Conservation (phyloP, 92 coral and sea anemone genomes). For the Actinostola sp. region DNA sequence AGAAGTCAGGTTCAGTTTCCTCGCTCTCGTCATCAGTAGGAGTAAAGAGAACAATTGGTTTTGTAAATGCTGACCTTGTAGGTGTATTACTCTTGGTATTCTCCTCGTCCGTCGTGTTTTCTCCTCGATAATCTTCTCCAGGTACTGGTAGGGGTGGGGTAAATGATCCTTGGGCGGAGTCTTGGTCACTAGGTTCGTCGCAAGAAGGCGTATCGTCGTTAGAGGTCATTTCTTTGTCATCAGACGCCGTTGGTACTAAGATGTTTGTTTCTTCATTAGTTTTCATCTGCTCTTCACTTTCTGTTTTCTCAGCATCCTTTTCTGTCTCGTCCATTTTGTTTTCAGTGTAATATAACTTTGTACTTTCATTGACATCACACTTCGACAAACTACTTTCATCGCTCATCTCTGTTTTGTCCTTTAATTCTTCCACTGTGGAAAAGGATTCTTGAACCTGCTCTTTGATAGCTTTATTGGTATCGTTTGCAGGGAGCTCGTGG, state of each 20-base stretch:
- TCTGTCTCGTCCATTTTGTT: background rate
- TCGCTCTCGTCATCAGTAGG: slow-evolving; percentile 21
- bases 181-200: slow-evolving; percentile 3
- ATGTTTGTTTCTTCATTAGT: background rate
- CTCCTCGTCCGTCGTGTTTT: background rate
- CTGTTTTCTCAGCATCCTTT: slow-evolving; percentile 1
- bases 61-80: slow-evolving; percentile 5
- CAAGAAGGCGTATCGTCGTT: background rate
- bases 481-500: background rate
- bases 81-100: slow-evolving; percentile 12
- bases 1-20: background rate
- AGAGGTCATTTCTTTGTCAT: background rate
- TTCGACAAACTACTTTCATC: background rate
- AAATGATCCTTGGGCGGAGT: too few relatives aligned
- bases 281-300: background rate
- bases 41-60: slow-evolving; percentile 26
- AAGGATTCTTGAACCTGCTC: background rate
- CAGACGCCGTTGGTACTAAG: background rate
- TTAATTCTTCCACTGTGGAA: background rate
- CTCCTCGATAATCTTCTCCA: background rate
- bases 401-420: background rate
- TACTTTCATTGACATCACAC: background rate
- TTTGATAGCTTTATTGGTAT: background rate
- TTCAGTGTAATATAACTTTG: background rate
- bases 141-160: slow-evolving; percentile 23